phyloP scores from a whole-genome alignment of 2,888 invertebrate species.

The Sicus ferrugineus region DNA sequence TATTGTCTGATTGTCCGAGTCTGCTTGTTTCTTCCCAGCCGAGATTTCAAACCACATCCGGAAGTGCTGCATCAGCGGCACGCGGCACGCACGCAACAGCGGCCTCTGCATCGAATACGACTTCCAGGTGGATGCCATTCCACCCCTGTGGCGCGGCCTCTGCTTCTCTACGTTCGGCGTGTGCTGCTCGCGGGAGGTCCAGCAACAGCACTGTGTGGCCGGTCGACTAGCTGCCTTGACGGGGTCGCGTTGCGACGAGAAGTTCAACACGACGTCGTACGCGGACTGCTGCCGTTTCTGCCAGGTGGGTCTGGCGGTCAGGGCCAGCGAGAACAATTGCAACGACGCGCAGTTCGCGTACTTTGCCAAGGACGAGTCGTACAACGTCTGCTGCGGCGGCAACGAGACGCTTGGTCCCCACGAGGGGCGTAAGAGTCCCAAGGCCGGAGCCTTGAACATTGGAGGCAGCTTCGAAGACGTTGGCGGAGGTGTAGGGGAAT shows the following conservation, averaged over 20 bases:
- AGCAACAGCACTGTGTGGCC: slow-evolving; percentile 59
- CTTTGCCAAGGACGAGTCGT: slow-evolving; percentile 67
- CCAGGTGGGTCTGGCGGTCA: slow-evolving; percentile 70
- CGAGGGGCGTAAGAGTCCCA: neutral
- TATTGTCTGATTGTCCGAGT: too few relatives aligned
- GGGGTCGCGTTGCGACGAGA: slow-evolving; percentile 54
- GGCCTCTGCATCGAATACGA: slow-evolving; percentile 66
- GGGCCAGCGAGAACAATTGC: slow-evolving; percentile 67
- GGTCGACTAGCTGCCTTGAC: slow-evolving; percentile 57
- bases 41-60: slow-evolving; percentile 55
- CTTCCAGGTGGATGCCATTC: slow-evolving; percentile 67
- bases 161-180: slow-evolving; percentile 72
- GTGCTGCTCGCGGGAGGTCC: slow-evolving; percentile 70
- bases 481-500: neutral
- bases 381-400: slow-evolving; percentile 69
- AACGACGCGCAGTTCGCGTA: slow-evolving; percentile 65
- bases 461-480: slow-evolving; percentile 25
- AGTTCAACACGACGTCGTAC: slow-evolving; percentile 51
- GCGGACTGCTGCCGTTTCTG: slow-evolving; percentile 73
- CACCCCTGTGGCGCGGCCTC: slow-evolving; percentile 68
- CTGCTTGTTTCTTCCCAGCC: slow-evolving; percentile 32
- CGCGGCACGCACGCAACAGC: slow-evolving; percentile 66
- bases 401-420: slow-evolving; percentile 6
- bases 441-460: slow-evolving; percentile 26
- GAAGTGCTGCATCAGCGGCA: slow-evolving; percentile 68